A percentile compares a stretch with the other conserved stretches of the same genome.
phyloP scores from a whole-genome alignment of 2,113 vertebrate genomes.

The Pseudonaja textilis region DNA sequence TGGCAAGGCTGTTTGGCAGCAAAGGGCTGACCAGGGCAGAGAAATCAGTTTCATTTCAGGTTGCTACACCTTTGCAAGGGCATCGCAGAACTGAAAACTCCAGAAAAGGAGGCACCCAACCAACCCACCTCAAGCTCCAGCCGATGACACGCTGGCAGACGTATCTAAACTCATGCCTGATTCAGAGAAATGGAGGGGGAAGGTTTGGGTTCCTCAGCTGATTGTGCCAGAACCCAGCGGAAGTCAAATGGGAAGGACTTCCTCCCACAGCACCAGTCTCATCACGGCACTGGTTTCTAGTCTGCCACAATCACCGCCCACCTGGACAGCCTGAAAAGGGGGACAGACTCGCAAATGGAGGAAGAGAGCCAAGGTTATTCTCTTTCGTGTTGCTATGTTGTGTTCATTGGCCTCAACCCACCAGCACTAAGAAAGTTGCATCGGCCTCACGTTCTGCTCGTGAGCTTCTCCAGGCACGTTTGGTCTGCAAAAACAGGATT shows the following conservation, averaged over 20 bases:
- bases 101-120: background rate
- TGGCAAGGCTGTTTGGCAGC: background rate
- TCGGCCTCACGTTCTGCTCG: background rate
- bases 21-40: background rate
- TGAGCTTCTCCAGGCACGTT: background rate
- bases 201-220: background rate
- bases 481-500: background rate
- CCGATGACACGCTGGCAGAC: background rate
- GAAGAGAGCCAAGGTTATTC: background rate
- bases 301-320: background rate
- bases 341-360: background rate
- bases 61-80: background rate
- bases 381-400: background rate
- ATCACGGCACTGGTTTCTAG: background rate
- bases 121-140: background rate
- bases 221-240: background rate
- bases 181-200: background rate
- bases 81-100: background rate
- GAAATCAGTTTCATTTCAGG: too few relatives aligned
- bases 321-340: background rate
- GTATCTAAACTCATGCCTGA: background rate
- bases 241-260: background rate
- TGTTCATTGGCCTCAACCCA: background rate
- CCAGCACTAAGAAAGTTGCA: background rate
- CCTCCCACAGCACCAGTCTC: background rate